These are phyloP conservation scores for Pelmatolapia mariae DNA, from an alignment of 2,113 vertebrate species.

Conservation along the genomic window DNA sequence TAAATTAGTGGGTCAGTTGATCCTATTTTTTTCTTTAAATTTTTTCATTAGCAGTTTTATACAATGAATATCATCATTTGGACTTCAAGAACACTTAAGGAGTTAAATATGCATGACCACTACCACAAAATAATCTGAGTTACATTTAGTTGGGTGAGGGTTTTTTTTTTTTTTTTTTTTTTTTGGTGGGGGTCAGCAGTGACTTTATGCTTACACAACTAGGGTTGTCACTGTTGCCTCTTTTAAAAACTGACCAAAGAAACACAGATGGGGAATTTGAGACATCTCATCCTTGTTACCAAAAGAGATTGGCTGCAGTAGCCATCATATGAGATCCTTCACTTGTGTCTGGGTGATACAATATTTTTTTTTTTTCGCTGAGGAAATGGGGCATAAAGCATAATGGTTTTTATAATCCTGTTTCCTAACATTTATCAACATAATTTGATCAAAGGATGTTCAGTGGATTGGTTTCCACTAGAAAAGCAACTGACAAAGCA, in stretches of 20 bases:
- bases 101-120: not conserved
- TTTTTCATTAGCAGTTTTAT: not conserved
- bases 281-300: not conserved
- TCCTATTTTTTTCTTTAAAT: not conserved
- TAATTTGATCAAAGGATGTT: not conserved
- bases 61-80: not conserved
- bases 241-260: not conserved
- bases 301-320: not conserved
- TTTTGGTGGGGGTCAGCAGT: not conserved
- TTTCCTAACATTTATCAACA: not conserved
- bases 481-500: not conserved
- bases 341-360: not conserved
- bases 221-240: not conserved
- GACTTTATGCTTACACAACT: not conserved
- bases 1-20: not conserved
- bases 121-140: not conserved
- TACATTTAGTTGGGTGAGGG: not conserved
- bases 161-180: accelerated
- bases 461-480: not conserved
- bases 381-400: not conserved
- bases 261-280: not conserved
- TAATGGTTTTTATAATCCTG: not conserved
- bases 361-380: not conserved
- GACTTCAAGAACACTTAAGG: not conserved
- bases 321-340: not conserved